A percentile compares a stretch with the other conserved stretches of the same genome.
phyloP scores from a whole-genome alignment of 2,888 invertebrate species.

The Gastrophysa polygoni region DNA sequence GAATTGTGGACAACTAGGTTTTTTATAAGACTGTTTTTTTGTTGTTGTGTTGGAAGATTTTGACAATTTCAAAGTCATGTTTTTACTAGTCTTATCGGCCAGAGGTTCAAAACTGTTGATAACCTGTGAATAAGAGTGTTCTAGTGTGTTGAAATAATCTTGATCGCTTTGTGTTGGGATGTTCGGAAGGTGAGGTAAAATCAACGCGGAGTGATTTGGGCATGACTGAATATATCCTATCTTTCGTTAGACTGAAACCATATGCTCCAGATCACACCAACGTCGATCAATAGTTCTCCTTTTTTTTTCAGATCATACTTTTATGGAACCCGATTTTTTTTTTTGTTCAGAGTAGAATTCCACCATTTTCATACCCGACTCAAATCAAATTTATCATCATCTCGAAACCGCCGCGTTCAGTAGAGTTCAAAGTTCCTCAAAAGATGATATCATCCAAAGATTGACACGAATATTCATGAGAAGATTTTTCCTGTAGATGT shows the following conservation, averaged over 20 bases:
- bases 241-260: neutral
- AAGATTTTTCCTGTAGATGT: too few species aligned
- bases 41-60: slow-evolving; percentile 15
- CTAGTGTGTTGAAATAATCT: slow-evolving; percentile 30
- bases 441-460: too few species aligned
- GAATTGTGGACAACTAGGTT: slow-evolving; percentile 26
- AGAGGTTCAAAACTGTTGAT: slow-evolving; percentile 34
- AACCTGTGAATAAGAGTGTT: slow-evolving; percentile 29
- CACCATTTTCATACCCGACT: too few species aligned
- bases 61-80: slow-evolving; percentile 41
- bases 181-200: slow-evolving; percentile 19
- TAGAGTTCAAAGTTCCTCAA: too few species aligned
- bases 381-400: too few species aligned
- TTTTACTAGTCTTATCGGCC: slow-evolving; percentile 53
- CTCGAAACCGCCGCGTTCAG: too few species aligned
- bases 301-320: too few species aligned
- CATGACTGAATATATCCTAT: neutral
- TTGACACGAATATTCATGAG: too few species aligned
- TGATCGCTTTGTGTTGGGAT: slow-evolving; percentile 36
- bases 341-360: too few species aligned
- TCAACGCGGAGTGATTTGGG: neutral
- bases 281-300: too few species aligned
- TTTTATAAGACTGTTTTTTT: slow-evolving; percentile 16
- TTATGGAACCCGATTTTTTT: too few species aligned
- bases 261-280: neutral